Evolutionary conservation across 2,113 vertebrate species (phyloP), one percentile per base, ranked within the genome.

Genomic region (Oryzias woworae): DNA sequence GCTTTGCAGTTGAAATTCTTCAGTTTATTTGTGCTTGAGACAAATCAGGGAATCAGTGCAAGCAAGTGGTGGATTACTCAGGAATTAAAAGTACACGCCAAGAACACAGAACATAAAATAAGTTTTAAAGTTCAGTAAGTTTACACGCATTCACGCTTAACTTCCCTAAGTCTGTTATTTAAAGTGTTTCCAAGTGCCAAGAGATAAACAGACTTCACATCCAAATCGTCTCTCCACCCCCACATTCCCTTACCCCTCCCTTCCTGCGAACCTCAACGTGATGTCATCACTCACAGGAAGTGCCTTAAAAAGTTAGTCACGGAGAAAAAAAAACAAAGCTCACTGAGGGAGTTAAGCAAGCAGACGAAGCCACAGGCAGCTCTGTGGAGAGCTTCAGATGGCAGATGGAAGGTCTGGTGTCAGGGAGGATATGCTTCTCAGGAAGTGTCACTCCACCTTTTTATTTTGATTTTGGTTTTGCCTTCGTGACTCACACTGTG

Each of bases 231-330:
- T 58, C 76, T 71, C 70, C 62, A 64, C 68, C 71, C 53, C 64
- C 63, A 31, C 53, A 43, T 16, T 43, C 43, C 58, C 22, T 49
- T 14, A 36, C 57, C 59, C 62, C 53, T 42, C 53, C 54, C 63
- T 26, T 43, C 65, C 31, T 53, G 42, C 58, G 53, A 71, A 74
- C 62, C 24, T 48, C 42, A 54, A 7, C 61, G 73, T 87, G 83
- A 88, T 74, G 82, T 90, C 86, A 88, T 69, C 71, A 72, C 44
- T 70, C 49, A 73, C 82, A 91, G 91, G 91, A 93, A 92, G 87
- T 80, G 73, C 89, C 90, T 83, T 91, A 91, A 91, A 91, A 91
- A 91, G 88, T 71, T 80, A 75, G 78, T n/a, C 63, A 62, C 69
- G 47, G 56, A 48, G 73, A 23, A 48, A 55, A 50, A 53, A 28